phyloP scores from a whole-genome alignment of 2,888 invertebrate genomes.

The Temnothorax rugatulus region DNA sequence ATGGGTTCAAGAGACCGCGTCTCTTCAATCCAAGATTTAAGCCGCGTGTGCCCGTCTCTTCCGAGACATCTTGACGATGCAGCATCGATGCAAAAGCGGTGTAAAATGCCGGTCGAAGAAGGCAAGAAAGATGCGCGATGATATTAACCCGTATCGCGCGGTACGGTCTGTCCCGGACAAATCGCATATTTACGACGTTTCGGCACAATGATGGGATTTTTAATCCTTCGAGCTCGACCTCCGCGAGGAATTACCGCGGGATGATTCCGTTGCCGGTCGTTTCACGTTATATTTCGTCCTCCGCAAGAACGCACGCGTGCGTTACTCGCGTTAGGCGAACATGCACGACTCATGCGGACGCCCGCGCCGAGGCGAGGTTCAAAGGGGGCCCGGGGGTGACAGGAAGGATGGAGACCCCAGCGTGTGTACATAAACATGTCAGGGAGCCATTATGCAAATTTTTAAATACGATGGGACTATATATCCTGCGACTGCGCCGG shows the following conservation, averaged over 20 bases:
- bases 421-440: constrained; percentile 85
- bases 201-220: constrained; percentile 82
- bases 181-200: constrained; percentile 84
- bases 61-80: constrained; percentile 40
- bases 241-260: constrained; percentile 63
- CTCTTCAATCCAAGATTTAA: constrained; percentile 74
- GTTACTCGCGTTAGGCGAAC: constrained; percentile 70
- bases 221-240: constrained; percentile 77
- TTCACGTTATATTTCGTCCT: constrained; percentile 79
- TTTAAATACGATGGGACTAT: constrained; percentile 84
- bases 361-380: constrained; percentile 23
- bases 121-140: constrained; percentile 55
- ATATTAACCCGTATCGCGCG: constrained; percentile 74
- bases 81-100: constrained; percentile 35
- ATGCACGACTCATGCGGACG: constrained; percentile 39
- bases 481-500: constrained; percentile 78
- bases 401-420: constrained; percentile 56
- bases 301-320: constrained; percentile 70
- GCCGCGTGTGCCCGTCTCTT: constrained; percentile 63
- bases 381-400: constrained; percentile 24
- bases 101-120: constrained; percentile 48
- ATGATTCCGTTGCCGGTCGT: constrained; percentile 58
- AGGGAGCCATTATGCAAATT: constrained; percentile 85
- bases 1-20: constrained; percentile 77
- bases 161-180: constrained; percentile 83